These are phyloP conservation scores for Rhagium mordax DNA, from an alignment of 2,888 invertebrate species.

Conservation along the genomic window DNA sequence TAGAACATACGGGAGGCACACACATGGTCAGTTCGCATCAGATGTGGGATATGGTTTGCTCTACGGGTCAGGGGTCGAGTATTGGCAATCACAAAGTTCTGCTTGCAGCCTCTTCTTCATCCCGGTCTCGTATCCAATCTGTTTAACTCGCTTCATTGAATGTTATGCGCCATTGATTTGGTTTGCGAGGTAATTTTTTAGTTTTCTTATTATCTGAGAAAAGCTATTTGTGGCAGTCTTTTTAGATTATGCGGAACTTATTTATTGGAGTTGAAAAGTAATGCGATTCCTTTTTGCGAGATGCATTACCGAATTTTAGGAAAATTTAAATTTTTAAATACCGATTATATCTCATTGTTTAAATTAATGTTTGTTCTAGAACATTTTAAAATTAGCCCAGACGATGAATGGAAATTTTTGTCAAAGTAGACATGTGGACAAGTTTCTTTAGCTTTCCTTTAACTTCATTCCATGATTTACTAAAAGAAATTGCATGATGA, in stretches of 20 bases:
- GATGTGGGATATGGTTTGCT: conserved; percentile 50
- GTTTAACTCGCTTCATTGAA: conserved; percentile 69
- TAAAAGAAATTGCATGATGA: too few relatives aligned
- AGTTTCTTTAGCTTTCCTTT: too few relatives aligned
- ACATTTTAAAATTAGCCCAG: too few relatives aligned
- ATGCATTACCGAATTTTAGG: background rate
- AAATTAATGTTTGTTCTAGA: too few relatives aligned
- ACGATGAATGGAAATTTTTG: too few relatives aligned
- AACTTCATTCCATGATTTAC: too few relatives aligned
- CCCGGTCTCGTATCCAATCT: conserved; percentile 68
- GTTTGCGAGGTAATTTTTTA: conserved; percentile 65
- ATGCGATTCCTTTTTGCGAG: conserved; percentile 9
- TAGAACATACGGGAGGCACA: conserved; percentile 46
- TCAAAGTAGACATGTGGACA: too few relatives aligned
- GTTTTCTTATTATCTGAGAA: conserved; percentile 59
- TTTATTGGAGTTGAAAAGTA: conserved; percentile 37
- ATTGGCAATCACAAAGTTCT: conserved; percentile 65
- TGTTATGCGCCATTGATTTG: conserved; percentile 68
- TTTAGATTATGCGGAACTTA: conserved; percentile 38
- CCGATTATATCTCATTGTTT: background rate
- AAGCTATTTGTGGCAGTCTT: conserved; percentile 46
- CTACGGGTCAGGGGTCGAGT: conserved; percentile 59
- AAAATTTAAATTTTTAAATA: background rate
- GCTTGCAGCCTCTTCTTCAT: conserved; percentile 61
- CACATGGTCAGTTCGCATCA: conserved; percentile 68